Conservation (phyloP, 1,140 invertebrate species). For the Hylaeus anthracinus region DNA sequence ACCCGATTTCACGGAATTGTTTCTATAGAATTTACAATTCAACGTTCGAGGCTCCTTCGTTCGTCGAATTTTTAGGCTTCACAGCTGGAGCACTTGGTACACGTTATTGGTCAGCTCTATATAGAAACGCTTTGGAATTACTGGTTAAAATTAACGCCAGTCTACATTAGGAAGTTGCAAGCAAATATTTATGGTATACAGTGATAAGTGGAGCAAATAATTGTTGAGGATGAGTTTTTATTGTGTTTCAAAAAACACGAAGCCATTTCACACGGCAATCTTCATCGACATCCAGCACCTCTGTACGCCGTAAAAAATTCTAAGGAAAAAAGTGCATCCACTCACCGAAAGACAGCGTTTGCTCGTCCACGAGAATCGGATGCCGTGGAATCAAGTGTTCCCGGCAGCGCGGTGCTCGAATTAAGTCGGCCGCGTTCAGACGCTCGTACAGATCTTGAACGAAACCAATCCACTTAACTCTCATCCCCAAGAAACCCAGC, state of each 20-base stretch:
- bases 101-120: not conserved
- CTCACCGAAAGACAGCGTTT: not conserved
- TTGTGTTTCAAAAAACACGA: no score
- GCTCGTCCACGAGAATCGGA: not conserved
- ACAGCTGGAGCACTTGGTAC: not conserved
- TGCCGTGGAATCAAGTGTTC: conserved; percentile 36
- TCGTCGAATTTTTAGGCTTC: no score
- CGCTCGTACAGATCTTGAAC: conserved; percentile 56
- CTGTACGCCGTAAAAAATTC: no score
- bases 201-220: no score
- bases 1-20: not conserved
- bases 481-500: conserved; percentile 4
- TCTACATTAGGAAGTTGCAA: no score
- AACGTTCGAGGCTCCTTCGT: no score
- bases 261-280: no score
- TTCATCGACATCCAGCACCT: no score
- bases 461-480: conserved; percentile 79
- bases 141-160: no score
- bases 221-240: no score
- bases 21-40: not conserved
- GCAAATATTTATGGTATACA: no score
- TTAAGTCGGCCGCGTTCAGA: conserved; percentile 60
- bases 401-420: conserved; percentile 26
- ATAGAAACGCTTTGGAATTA: no score
- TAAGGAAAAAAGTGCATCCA: not conserved